Evolutionary conservation across 2,888 invertebrate genomes (phyloP).

Genomic region (Aethes cnicana): DNA sequence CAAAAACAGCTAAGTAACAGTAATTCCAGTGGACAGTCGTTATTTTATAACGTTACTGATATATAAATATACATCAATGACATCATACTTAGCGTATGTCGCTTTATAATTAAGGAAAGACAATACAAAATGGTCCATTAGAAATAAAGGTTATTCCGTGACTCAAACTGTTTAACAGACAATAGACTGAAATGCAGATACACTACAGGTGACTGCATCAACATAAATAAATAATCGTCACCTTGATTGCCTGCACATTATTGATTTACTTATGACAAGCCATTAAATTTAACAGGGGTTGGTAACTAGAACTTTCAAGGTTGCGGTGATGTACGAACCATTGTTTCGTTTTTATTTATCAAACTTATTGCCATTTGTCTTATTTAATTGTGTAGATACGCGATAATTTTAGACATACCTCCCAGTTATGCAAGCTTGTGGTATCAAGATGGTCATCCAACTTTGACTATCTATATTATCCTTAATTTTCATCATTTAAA

Average conservation of each 20-base stretch:
- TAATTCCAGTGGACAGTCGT: neutral
- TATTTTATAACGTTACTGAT: no score
- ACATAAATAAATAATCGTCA: conserved; percentile 20
- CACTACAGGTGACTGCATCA: conserved; percentile 25
- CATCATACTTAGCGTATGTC: no score
- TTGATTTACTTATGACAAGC: conserved; percentile 10
- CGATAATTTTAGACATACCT: no score
- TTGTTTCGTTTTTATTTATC: no score
- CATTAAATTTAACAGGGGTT: neutral
- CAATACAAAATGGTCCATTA: conserved; percentile 3
- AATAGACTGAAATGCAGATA: conserved; percentile 38
- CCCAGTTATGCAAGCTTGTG: no score
- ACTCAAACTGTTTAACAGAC: conserved; percentile 57
- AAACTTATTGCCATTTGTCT: no score
- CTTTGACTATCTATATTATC: no score
- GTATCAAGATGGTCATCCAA: no score
- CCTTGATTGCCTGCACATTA: conserved; percentile 16
- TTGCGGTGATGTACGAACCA: neutral
- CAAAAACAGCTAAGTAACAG: neutral
- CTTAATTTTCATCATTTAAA: no score
- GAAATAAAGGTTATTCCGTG: conserved; percentile 41
- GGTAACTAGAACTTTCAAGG: conserved; percentile 11
- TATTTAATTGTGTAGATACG: no score
- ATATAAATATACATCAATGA: no score
- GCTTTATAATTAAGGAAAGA: neutral